Evolutionary conservation across 64 coral and sea anemone species (phyloP).

Genomic region (Catalaphyllia jardinei): DNA sequence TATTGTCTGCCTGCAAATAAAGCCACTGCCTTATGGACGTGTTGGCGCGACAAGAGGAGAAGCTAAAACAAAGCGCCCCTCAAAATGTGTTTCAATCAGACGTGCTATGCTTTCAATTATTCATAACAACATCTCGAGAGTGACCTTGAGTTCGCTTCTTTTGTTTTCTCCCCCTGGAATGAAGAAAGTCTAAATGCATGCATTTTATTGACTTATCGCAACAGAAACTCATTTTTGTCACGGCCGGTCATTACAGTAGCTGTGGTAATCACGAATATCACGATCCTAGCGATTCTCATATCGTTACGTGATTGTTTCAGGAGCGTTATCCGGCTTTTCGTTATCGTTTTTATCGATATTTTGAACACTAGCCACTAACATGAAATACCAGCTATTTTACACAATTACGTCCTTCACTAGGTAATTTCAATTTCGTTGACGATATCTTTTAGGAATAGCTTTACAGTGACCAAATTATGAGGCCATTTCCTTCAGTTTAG

Average conservation of each 20-base stretch:
- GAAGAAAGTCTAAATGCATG: neutral
- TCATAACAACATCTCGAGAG: neutral
- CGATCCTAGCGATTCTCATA: neutral
- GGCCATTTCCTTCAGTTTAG: neutral
- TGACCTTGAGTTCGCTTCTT: neutral
- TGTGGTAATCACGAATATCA: neutral
- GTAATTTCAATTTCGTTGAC: too few relatives aligned
- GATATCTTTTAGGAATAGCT: neutral
- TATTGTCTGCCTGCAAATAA: neutral
- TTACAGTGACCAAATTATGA: neutral
- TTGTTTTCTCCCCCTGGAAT: neutral
- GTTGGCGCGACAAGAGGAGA: too few relatives aligned
- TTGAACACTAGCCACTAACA: neutral
- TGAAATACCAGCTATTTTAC: neutral
- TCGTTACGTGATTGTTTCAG: neutral
- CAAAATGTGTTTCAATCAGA: neutral
- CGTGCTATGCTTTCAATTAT: neutral
- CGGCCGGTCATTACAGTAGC: neutral
- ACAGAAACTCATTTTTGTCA: neutral
- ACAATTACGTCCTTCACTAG: too few relatives aligned
- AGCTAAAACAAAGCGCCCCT: too few relatives aligned
- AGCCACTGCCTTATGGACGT: neutral
- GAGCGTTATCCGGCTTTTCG: neutral
- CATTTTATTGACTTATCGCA: neutral
- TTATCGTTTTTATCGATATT: neutral